phyloP scores from a whole-genome alignment of 2,888 invertebrate species.

The Bombylius discolor region DNA sequence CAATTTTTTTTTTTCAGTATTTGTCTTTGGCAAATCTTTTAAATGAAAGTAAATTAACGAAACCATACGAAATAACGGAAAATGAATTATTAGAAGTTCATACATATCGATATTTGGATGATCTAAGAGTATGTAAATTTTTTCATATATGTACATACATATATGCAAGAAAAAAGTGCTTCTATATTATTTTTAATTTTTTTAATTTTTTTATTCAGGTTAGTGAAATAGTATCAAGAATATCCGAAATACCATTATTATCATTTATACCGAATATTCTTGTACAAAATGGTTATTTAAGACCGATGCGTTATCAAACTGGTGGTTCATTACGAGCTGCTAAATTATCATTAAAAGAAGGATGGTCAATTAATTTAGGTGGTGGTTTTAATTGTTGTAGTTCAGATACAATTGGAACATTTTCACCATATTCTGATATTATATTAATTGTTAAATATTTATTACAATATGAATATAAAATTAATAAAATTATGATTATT shows the following conservation, averaged over 20 bases:
- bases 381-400: constrained; percentile 80
- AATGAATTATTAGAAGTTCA: constrained; percentile 58
- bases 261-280: constrained; percentile 57
- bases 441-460: constrained; percentile 56
- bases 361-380: constrained; percentile 75
- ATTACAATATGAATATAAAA: constrained; percentile 41
- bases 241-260: constrained; percentile 58
- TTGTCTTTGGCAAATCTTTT: constrained; percentile 47
- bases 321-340: constrained; percentile 60
- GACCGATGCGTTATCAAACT: constrained; percentile 60
- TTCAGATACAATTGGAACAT: constrained; percentile 56
- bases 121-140: constrained; percentile 44
- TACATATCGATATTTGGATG: constrained; percentile 52
- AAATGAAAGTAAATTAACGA: constrained; percentile 44
- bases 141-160: too few species aligned
- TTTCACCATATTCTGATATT: constrained; percentile 76
- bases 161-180: too few species aligned
- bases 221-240: constrained; percentile 57
- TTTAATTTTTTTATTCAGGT: constrained; percentile 38
- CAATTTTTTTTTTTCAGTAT: constrained; percentile 29
- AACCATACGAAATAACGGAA: constrained; percentile 52
- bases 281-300: constrained; percentile 55
- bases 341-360: constrained; percentile 58
- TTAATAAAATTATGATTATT: constrained; percentile 58
- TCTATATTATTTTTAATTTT: constrained; percentile 5